Evolutionary conservation across 2,113 vertebrate genomes (phyloP).

Genomic region (Microtus montanus): DNA sequence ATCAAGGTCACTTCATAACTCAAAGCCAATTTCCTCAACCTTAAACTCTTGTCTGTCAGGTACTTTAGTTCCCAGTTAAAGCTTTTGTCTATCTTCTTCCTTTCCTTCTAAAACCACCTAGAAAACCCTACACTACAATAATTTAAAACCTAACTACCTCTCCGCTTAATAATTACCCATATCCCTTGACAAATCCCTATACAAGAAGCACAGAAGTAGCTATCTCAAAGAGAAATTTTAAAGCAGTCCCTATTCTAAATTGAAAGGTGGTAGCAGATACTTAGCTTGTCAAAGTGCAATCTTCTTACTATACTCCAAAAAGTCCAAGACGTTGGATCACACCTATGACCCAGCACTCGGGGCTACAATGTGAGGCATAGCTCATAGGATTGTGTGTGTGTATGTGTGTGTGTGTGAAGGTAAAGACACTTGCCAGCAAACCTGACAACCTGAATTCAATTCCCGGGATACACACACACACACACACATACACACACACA

Average conservation of each 20-base stretch:
- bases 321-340: background rate
- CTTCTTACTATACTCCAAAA: background rate
- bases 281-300: background rate
- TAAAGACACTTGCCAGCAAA: background rate
- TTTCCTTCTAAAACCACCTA: background rate
- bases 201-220: background rate
- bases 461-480: background rate
- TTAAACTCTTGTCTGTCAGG: background rate
- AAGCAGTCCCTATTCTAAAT: background rate
- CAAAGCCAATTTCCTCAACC: background rate
- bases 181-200: background rate
- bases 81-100: background rate
- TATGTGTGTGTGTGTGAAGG: background rate
- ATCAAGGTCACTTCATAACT: background rate
- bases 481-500: background rate
- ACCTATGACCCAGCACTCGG: background rate
- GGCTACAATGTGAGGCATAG: background rate
- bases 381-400: background rate
- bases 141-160: constrained; percentile 18
- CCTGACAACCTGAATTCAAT: background rate
- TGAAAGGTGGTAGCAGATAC: background rate
- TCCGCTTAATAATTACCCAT: background rate
- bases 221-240: background rate
- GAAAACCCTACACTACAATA: background rate
- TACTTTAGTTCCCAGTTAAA: constrained; percentile 3